Evolutionary conservation across 2,797 vertebrate species (phyloP), one percentile per base, ranked within the genome.

Genomic region (Synaphobranchus kaupii): DNA sequence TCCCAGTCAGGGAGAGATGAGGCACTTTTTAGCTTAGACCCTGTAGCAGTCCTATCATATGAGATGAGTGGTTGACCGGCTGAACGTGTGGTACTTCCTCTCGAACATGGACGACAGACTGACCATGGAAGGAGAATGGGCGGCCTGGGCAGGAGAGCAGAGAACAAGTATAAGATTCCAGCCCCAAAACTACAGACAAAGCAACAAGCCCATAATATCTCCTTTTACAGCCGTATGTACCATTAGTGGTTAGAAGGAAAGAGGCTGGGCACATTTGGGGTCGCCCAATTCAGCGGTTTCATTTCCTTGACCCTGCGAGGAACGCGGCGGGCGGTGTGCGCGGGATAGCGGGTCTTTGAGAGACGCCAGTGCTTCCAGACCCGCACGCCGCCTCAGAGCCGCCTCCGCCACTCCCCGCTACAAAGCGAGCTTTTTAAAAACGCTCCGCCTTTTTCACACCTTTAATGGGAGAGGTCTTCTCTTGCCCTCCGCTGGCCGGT

Each of bases 31-130:
- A 48, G 66, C 6, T 12, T 20, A 25, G 22, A 10, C 39, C 44
- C 13, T 22, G 20, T 1, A 4, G 22, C 2, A 2, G 44, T 20
- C 9, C 17, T 4, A 1, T 99, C 96, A 99, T 94, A 98, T 95
- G 89, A 99, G 96, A 92, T 99, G 98, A 85, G 98, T 98, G 89
- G 97, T 98, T 10, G 98, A 99, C 86, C 98, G 96, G 90, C 98
- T 99, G 92, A 99, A 96, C 0, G 98, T 99, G 91, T 98, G 97
- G 94, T 97, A 99, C 94, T 97, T 98, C 88, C 94, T 97, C 93
- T 99, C 98, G 95, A 99, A 99, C 93, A 97, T 91, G 9, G 98
- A 97, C 0, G 96, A 94, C 88, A 99, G 95, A 87, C 94, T 97
- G 94, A 98, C 93, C 96, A 99, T 97, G 86, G 98, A 99, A 12